A percentile compares a stretch with the other conserved stretches of the same genome.
Evolutionary conservation across 2,113 vertebrate genomes (phyloP).

Genomic region (Paedocypris sp.): DNA sequence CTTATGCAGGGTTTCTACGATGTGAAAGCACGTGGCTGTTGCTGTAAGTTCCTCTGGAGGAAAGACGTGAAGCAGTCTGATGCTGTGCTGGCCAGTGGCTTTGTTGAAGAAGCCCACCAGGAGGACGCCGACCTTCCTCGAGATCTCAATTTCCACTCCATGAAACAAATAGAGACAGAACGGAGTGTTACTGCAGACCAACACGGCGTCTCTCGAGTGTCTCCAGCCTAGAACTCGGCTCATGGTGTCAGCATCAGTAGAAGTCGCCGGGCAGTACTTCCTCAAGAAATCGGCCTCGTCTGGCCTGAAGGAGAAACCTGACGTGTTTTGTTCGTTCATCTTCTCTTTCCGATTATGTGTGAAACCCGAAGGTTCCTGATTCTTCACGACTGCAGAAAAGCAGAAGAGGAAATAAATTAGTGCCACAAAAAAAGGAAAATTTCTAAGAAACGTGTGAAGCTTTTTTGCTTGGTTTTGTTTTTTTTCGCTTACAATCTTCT

Average conservation of each 20-base stretch:
- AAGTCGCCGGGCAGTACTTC: constrained; percentile 12
- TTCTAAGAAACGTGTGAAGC: too few relatives aligned
- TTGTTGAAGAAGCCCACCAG: constrained; percentile 51
- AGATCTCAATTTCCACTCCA: constrained; percentile 32
- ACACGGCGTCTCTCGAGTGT: constrained; percentile 20
- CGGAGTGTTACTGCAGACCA: constrained; percentile 26
- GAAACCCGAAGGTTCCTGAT: too few relatives aligned
- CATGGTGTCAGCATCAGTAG: not conserved
- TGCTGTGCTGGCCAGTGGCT: constrained; percentile 15
- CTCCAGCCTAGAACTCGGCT: constrained; percentile 18
- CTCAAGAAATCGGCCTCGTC: constrained; percentile 29
- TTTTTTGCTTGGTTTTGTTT: too few relatives aligned
- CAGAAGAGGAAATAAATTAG: too few relatives aligned
- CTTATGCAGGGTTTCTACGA: constrained; percentile 34
- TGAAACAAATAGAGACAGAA: constrained; percentile 55
- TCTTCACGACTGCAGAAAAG: too few relatives aligned
- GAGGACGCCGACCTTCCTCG: constrained; percentile 25
- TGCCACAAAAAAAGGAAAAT: too few relatives aligned
- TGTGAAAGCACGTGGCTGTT: not conserved
- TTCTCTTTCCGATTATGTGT: too few relatives aligned
- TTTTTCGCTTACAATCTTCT: too few relatives aligned
- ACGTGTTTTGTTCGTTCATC: too few relatives aligned
- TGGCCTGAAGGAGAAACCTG: not conserved
- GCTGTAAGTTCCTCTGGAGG: constrained; percentile 18
- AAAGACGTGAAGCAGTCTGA: constrained; percentile 43